Evolutionary conservation across 2,113 vertebrate genomes (phyloP).

Genomic region (Indicator maculatus): DNA sequence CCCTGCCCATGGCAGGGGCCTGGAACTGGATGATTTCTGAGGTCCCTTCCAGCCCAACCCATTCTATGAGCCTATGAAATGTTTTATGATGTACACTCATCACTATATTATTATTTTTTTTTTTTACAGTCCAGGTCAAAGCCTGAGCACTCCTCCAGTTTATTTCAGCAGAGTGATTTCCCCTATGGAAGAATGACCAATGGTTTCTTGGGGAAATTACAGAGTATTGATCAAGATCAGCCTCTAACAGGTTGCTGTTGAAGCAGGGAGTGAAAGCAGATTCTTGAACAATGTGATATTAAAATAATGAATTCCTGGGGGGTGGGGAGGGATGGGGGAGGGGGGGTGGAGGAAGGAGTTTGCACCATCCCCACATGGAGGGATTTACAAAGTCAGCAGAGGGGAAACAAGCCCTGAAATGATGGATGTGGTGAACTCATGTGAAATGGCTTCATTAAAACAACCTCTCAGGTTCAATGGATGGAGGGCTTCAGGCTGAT

Average conservation of each 20-base stretch:
- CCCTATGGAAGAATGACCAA: not conserved
- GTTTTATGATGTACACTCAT: not conserved
- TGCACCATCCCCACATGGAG: not conserved
- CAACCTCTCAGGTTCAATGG: not conserved
- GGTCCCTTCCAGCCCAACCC: no score
- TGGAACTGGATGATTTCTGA: no score
- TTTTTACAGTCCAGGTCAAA: not conserved
- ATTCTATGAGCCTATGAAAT: not conserved
- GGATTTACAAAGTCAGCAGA: not conserved
- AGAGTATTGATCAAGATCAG: conserved; percentile 14
- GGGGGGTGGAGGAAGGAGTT: not conserved
- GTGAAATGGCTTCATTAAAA: not conserved
- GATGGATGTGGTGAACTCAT: not conserved
- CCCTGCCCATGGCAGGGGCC: no score
- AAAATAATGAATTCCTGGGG: not conserved
- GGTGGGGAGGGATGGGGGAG: no score
- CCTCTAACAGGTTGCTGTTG: not conserved
- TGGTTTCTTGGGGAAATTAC: not conserved
- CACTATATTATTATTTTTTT: not conserved
- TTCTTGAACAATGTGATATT: not conserved
- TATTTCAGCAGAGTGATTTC: not conserved
- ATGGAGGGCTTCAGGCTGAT: not conserved
- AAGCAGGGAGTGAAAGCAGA: not conserved
- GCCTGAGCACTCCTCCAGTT: not conserved
- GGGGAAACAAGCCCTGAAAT: not conserved